Conservation (phyloP, 2,113 vertebrate genomes). For the Tiliqua scincoides region DNA sequence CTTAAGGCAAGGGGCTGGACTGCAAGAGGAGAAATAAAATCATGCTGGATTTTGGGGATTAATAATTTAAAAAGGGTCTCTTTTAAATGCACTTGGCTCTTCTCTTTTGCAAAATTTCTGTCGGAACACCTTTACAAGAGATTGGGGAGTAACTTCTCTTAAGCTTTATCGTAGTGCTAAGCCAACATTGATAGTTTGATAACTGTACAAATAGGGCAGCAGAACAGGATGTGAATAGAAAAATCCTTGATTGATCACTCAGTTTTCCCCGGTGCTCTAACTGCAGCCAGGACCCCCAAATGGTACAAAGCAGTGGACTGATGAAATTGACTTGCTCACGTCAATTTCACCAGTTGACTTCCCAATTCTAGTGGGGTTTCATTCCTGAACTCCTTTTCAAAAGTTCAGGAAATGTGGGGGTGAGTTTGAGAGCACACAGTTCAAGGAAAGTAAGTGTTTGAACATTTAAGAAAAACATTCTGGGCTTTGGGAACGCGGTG, state of each 20-base stretch:
- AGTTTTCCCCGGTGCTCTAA: background rate
- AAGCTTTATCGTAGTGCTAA: background rate
- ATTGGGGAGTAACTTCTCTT: background rate
- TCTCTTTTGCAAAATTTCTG: background rate
- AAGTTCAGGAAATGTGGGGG: background rate
- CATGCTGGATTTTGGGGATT: conserved; percentile 43
- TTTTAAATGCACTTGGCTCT: background rate
- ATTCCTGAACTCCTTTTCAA: background rate
- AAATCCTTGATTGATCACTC: background rate
- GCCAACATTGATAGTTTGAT: background rate
- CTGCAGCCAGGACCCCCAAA: background rate
- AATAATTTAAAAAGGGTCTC: conserved; percentile 21
- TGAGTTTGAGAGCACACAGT: background rate
- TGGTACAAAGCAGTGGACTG: no score
- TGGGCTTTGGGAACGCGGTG: background rate
- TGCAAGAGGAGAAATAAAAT: conserved; percentile 60
- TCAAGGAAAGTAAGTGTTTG: background rate
- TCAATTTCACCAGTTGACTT: no score
- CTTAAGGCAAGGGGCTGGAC: conserved; percentile 38
- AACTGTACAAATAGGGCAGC: background rate
- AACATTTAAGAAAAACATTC: background rate
- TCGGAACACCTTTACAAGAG: background rate
- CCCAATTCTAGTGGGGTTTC: background rate
- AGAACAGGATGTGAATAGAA: background rate
- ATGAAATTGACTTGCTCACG: background rate